Conservation (phyloP, 1,140 invertebrate species). For the Drosophila melanica region DNA sequence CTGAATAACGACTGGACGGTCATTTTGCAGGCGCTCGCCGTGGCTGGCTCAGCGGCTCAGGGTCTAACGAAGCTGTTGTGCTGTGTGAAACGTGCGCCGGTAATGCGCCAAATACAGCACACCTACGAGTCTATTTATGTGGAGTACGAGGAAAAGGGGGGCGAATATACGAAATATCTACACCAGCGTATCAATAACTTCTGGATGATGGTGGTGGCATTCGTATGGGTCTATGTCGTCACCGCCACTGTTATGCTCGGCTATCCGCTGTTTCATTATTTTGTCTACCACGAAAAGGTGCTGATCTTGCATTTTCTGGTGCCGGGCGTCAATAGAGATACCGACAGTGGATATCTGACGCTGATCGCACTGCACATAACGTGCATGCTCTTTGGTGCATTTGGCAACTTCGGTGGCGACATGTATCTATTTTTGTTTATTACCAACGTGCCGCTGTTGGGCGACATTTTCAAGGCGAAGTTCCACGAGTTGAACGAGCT, state of each 20-base stretch:
- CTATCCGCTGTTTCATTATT: slow-evolving; percentile 38
- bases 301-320: slow-evolving; percentile 64
- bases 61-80: slow-evolving; percentile 48
- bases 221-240: slow-evolving; percentile 23
- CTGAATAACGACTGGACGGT: slow-evolving; percentile 49
- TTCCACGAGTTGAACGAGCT: slow-evolving; percentile 53
- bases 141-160: slow-evolving; percentile 49
- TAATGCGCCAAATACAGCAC: slow-evolving; percentile 33
- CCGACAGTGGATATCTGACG: slow-evolving; percentile 49
- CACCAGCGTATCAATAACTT: slow-evolving; percentile 44
- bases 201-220: slow-evolving; percentile 39
- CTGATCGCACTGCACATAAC: slow-evolving; percentile 33
- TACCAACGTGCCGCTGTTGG: slow-evolving; percentile 56
- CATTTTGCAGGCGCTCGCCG: slow-evolving; percentile 51
- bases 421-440: slow-evolving; percentile 68
- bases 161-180: slow-evolving; percentile 43
- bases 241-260: slow-evolving; percentile 6
- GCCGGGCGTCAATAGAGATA: slow-evolving; percentile 45
- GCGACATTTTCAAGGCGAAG: slow-evolving; percentile 56
- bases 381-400: slow-evolving; percentile 41
- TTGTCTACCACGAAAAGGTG: slow-evolving; percentile 37
- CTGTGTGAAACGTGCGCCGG: not conserved
- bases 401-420: slow-evolving; percentile 68
- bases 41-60: slow-evolving; percentile 44
- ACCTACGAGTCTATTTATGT: slow-evolving; percentile 52